Evolutionary conservation across 2,113 vertebrate species (phyloP), one percentile per base, ranked within the genome.

Genomic region (Anhinga anhinga): DNA sequence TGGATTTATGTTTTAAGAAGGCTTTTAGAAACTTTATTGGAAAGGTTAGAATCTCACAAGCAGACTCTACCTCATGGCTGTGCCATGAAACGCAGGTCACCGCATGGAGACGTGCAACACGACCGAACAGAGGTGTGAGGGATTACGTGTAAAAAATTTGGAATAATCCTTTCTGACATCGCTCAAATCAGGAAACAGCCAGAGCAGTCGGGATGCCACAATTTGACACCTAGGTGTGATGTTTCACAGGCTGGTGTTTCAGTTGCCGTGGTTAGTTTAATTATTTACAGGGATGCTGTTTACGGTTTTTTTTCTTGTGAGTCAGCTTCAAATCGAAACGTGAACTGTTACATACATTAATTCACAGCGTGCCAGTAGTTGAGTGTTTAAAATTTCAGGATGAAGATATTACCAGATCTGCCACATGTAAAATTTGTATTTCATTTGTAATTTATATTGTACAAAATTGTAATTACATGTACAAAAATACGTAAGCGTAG

Each of bases 101-200:
- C 53, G 45, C 2, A 30, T 2, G 27, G 67, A 86, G 36, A 34
- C 0, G 1, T 32, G 30, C 9, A 72, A 38, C 0, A 2, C 32
- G 50, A 52, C 45, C 72, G 34, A 82, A 52, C 9, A 79, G 62
- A 86, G 25, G 47, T 4, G 14, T 15, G 26, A 88, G 53, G 44
- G 95, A 80, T 70, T 79, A 42, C 0, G 5, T 26, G 47, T 15
- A 73, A 47, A 85, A 77, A 77, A 30, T 32, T 30, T 10, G 10
- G 59, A 90, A 74, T 15, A 71, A 71, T 27, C 72, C 15, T 45
- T 78, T 69, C 38, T 1, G 6, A n/a, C 69, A 77, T 2, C 5
- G 3, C n/a, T 40, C 47, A 66, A 40, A 76, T 40, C 20, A 69
- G 62, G 44, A 61, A 69, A 53, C 32, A 88, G 23, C 34, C 8